Evolutionary conservation across 1,140 invertebrate species (phyloP).

Genomic region (Meloidogyne exigua): DNA sequence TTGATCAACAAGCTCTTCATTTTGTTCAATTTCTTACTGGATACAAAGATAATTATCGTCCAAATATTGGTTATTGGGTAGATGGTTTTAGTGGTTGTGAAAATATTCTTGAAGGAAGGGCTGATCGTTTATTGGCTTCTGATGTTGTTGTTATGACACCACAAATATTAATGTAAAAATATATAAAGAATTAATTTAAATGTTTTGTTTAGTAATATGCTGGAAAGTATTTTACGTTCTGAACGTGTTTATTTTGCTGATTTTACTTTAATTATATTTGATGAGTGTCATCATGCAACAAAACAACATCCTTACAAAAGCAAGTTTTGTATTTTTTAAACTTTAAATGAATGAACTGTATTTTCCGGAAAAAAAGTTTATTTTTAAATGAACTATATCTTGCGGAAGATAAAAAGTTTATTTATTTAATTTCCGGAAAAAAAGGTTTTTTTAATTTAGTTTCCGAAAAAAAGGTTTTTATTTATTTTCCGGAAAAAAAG

Average conservation of each 20-base stretch:
- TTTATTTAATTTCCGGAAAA: too few species aligned
- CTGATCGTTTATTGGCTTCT: constrained; percentile 20
- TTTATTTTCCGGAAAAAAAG: background rate
- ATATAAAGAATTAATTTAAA: too few species aligned
- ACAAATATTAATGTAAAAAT: background rate
- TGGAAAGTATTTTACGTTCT: constrained; percentile 39
- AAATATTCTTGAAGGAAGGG: constrained; percentile 31
- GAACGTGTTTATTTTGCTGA: constrained; percentile 43
- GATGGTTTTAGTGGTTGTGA: constrained; percentile 44
- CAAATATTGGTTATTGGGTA: constrained; percentile 28
- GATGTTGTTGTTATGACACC: constrained; percentile 13
- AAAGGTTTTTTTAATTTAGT: background rate
- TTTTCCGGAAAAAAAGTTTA: too few species aligned
- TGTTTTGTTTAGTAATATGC: background rate
- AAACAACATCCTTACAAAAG: constrained; percentile 50
- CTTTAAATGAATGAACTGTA: too few species aligned
- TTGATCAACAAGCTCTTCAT: constrained; percentile 44
- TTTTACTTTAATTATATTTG: constrained; percentile 51
- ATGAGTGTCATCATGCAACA: constrained; percentile 53
- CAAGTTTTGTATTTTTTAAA: constrained; percentile 11
- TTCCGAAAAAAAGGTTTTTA: too few species aligned
- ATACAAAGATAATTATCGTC: constrained; percentile 12
- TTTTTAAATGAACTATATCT: too few species aligned
- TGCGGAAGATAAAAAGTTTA: too few species aligned
- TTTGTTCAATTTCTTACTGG: constrained; percentile 30